Percentiles rank a stretch among this genome's conserved stretches.
These are phyloP conservation scores for Taphrorychus bicolor DNA, from an alignment of 2,888 invertebrate species.

Conservation along the genomic window DNA sequence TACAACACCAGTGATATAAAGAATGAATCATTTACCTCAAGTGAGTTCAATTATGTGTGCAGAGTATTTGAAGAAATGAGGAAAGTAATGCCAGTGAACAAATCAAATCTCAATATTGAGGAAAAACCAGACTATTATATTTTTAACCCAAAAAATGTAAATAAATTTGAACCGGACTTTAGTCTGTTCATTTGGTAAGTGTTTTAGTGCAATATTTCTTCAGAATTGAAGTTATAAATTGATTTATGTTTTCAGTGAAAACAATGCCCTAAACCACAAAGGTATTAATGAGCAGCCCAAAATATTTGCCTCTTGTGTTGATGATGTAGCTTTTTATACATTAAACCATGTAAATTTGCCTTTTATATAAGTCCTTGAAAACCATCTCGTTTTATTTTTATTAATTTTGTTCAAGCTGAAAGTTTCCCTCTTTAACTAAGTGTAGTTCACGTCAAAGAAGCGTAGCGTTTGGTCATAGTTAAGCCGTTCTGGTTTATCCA, in stretches of 20 bases:
- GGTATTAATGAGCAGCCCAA: constrained; percentile 36
- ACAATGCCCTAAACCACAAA: constrained; percentile 23
- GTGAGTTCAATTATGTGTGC: constrained; percentile 17
- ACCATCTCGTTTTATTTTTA: no score
- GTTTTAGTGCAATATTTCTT: not conserved
- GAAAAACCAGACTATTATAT: constrained; percentile 47
- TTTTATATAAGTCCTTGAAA: no score
- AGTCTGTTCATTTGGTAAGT: constrained; percentile 49
- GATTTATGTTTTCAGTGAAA: constrained; percentile 35
- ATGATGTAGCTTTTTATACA: constrained; percentile 48
- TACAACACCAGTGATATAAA: not conserved
- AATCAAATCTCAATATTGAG: not conserved
- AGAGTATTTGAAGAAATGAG: constrained; percentile 46
- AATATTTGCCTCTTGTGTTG: constrained; percentile 46
- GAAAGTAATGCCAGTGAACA: constrained; percentile 44
- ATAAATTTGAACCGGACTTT: constrained; percentile 44
- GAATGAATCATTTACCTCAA: not conserved
- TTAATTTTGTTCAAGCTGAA: no score
- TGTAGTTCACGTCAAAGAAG: no score
- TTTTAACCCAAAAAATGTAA: constrained; percentile 45
- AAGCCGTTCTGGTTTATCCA: no score
- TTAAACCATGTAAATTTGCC: constrained; percentile 46
- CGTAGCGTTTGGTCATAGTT: no score
- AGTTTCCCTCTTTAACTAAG: no score
- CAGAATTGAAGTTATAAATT: not conserved